A percentile compares a stretch with the other conserved stretches of the same genome.
These are phyloP conservation scores for Neoaliturus tenellus DNA, from an alignment of 2,888 invertebrate species.

Conservation along the genomic window DNA sequence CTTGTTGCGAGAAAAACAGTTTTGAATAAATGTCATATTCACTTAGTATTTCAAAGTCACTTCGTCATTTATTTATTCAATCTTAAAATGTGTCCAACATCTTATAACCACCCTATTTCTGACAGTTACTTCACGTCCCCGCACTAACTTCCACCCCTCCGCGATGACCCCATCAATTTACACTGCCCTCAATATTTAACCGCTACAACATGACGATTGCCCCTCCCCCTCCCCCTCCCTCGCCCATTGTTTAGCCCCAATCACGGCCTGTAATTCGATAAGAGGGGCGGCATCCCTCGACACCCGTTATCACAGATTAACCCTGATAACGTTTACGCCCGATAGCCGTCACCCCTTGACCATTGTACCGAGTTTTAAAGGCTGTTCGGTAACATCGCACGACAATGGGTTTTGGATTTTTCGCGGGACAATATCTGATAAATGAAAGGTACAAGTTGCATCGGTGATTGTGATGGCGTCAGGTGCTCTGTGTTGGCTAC, in stretches of 20 bases:
- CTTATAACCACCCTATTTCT: too few species aligned
- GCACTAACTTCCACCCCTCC: not conserved
- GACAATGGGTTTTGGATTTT: constrained; percentile 36
- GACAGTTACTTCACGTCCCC: too few species aligned
- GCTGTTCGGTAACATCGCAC: not conserved
- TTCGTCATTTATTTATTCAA: too few species aligned
- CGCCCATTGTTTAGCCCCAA: not conserved
- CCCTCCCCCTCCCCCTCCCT: not conserved
- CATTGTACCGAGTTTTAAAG: constrained; percentile 47
- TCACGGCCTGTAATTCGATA: not conserved
- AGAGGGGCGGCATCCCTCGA: not conserved
- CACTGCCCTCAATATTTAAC: not conserved
- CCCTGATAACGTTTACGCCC: not conserved
- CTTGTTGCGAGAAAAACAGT: too few species aligned
- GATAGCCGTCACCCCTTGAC: not conserved
- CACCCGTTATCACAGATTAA: not conserved
- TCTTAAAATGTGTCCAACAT: too few species aligned
- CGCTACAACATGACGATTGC: not conserved
- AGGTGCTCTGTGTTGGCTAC: too few species aligned
- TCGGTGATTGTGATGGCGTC: not conserved
- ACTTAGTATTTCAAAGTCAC: too few species aligned
- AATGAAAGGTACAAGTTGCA: constrained; percentile 25
- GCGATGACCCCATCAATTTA: not conserved
- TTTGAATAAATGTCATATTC: too few species aligned
- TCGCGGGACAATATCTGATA: constrained; percentile 31